These are phyloP conservation scores for Asarcornis scutulata DNA, from an alignment of 2,113 vertebrate species.

Conservation along the genomic window DNA sequence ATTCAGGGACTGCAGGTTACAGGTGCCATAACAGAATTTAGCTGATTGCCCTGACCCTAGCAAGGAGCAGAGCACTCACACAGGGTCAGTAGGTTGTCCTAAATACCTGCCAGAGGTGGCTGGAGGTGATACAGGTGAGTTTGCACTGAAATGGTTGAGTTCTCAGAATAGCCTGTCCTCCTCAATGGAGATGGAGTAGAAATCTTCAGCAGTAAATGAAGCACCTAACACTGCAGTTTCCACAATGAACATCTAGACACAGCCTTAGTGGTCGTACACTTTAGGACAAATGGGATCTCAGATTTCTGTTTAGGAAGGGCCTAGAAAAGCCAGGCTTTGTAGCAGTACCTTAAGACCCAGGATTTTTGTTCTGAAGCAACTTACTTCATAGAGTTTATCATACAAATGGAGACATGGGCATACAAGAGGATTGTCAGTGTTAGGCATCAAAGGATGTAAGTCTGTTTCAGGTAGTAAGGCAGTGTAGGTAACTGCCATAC, in stretches of 20 bases:
- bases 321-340: background rate
- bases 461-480: background rate
- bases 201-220: background rate
- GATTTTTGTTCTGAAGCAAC: background rate
- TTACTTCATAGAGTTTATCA: background rate
- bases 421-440: background rate
- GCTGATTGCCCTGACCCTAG: background rate
- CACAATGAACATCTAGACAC: background rate
- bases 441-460: background rate
- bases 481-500: background rate
- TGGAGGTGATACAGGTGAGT: background rate
- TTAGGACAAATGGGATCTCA: background rate
- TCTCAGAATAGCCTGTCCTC: no score
- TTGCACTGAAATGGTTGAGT: background rate
- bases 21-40: background rate
- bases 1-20: background rate
- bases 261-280: background rate
- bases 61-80: background rate
- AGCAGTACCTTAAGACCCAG: background rate
- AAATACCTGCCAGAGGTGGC: background rate
- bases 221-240: background rate
- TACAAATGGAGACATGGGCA: background rate
- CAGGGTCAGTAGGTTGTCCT: background rate
- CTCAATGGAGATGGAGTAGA: background rate
- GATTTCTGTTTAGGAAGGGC: background rate